Evolutionary conservation across 2,888 invertebrate species (phyloP), one percentile per base, ranked within the genome.

Genomic region (Neoascia interrupta): DNA sequence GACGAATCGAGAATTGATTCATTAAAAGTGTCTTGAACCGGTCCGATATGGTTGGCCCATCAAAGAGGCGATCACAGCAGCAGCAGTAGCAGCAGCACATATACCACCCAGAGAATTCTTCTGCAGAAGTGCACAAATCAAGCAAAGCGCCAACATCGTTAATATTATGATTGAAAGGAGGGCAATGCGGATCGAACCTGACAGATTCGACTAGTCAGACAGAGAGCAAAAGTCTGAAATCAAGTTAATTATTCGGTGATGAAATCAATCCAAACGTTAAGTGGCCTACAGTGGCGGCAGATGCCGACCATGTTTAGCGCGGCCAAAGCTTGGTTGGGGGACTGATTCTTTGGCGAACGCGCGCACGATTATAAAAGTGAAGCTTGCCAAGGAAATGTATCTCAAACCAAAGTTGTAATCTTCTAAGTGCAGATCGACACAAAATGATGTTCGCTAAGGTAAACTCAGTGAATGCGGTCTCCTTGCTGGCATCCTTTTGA

Each of bases 401-500:
- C 86, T 88, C 88, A 88, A 86, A 88, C 75, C 85, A 84, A 83
- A 87, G 84, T 83, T 85, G 87, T 85, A 86, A 85, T 86, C 85
- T 86, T 84, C 85, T 83, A 84, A 85, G 88, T 84, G 84, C 85
- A 84, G 87, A 86, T 84, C 84, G 81, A 61, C 69, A 68, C 81
- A 82, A 81, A 69, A 82, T 66, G 70, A 88, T 88, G 88, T 84
- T 88, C 82, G 82, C 84, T 81, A 85, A 88, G 87, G 88, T 88
- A 84, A 87, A 83, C 28, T 63, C 39, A 69, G 47, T 68, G n/a
- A n/a, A n/a, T 60, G 61, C 39, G 51, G 53, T 31, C 49, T 13
- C 19, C 16, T 56, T 43, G 56, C 34, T 19, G 21, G 41, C 28
- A 41, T 68, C 66, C 54, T 66, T 74, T 53, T 34, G 36, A 49